Evolutionary conservation across 1,140 invertebrate species (phyloP), one percentile per base, ranked within the genome.

Genomic region (Coenobita brevimanus): DNA sequence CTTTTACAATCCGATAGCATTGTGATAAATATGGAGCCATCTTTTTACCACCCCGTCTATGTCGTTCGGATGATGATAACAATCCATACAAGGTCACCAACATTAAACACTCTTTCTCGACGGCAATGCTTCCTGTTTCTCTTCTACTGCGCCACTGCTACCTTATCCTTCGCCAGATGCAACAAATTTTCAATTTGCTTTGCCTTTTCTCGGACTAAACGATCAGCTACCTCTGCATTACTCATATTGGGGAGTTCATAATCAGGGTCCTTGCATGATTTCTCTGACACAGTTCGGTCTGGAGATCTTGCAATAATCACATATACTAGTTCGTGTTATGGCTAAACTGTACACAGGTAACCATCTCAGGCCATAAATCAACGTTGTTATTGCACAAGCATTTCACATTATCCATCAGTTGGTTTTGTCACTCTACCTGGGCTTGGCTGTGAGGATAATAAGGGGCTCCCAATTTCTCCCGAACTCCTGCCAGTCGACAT

Each of bases 351-450:
- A 69, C 3, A 36, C 17, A 17, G 2, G 3, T 3, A n/a, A 69
- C 27, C 67, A 69, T 69, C 67, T 69, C 67, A 24, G 67, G 67
- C 27, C 67, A 69, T 33, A 69, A 17, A 30, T 69, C 67, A 33
- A 27, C 33, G 17, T 50, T 50, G 17, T 6, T 50, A 50, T 50
- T 50, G 46, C 46, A 50, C 46, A 50, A 50, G 46, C 67, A 69
- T 33, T 30, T 24, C 17, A 69, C 24, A 33, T 69, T 69, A 6
- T 30, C 30, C 24, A 69, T 69, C 24, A 69, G 67, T 33, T 69
- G 67, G 27, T 30, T 69, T 69, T 69, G 27, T 33, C 67, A 17
- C 33, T n/a, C 62, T n/a, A 64, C 62, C 62, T 64, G 62, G 17
- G 27, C n/a, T 64, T 64, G 62, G 27, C 67, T 69, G 3, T 30